Evolutionary conservation across 2,113 vertebrate species (phyloP), one percentile per base, ranked within the genome.

Genomic region (Mobula birostris): DNA sequence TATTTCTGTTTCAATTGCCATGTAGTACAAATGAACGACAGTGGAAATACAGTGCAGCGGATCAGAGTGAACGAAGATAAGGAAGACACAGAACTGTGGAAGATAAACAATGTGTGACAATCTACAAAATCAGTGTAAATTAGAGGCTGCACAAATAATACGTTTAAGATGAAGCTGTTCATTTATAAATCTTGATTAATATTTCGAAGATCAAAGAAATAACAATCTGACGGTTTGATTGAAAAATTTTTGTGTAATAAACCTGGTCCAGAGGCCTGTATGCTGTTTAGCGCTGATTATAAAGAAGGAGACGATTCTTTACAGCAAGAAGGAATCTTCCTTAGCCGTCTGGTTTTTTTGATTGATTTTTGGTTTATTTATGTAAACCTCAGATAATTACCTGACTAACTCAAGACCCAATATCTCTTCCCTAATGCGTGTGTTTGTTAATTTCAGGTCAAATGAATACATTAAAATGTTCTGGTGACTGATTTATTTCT

Each of bases 391-490:
- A 90, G 58, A 90, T 90, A 90, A 90, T 90, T 90, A 90, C 85
- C 85, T 90, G 85, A 90, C 85, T 90, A 63, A 66, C 85, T 90
- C 85, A 90, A 90, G 61, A 90, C 85, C 85, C 85, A 90, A 32
- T 90, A 66, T 12, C 61, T 90, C 85, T 90, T 90, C 85, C 63
- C 61, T 90, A 68, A 90, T 90, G 61, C 61, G 29, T 58, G 66
- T 90, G 85, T 90, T 90, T 90, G 85, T 90, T 90, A 90, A 90
- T 90, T 66, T 90, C 85, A 90, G 85, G 85, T 90, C 85, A 90
- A 90, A 90, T 90, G n/a, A 90, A 90, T 90, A 90, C 85, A 90
- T 90, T 90, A 90, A 90, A 90, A 90, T 90, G 85, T 36, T 90
- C 85, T 19, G 61, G 61, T 90, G 85, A 90, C 85, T 90, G 85